phyloP scores from a whole-genome alignment of 2,113 vertebrate genomes.

The Ciconia maguari region DNA sequence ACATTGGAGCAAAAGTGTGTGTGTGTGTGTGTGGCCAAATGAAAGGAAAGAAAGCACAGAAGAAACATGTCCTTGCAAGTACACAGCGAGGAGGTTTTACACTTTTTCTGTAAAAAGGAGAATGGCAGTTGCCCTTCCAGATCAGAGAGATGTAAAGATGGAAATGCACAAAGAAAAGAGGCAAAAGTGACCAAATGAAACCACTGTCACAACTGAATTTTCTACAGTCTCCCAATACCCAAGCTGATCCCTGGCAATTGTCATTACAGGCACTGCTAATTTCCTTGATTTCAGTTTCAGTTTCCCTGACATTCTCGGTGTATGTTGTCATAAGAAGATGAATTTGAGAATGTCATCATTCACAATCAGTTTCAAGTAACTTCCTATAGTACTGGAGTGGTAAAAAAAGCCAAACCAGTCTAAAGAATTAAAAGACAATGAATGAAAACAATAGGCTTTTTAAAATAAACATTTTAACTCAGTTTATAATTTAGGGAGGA shows the following conservation, averaged over 20 bases:
- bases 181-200: background rate
- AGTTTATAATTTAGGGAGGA: background rate
- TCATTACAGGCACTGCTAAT: background rate
- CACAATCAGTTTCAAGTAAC: background rate
- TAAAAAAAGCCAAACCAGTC: accelerated
- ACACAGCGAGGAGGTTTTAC: background rate
- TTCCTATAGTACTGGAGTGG: background rate
- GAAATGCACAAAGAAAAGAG: background rate
- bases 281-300: background rate
- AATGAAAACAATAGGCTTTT: background rate
- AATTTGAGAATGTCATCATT: background rate
- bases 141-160: background rate
- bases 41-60: background rate
- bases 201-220: background rate
- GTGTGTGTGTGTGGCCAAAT: accelerated
- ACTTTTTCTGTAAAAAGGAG: background rate
- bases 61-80: background rate
- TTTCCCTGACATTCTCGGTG: background rate
- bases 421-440: background rate
- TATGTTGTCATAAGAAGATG: background rate
- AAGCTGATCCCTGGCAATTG: background rate
- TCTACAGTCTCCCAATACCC: background rate
- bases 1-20: accelerated
- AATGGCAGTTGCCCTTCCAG: background rate
- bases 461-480: background rate